Percentiles rank a stretch among this genome's conserved stretches.
phyloP scores from a whole-genome alignment of 1,140 invertebrate species.

The Mizuhopecten yessoensis region DNA sequence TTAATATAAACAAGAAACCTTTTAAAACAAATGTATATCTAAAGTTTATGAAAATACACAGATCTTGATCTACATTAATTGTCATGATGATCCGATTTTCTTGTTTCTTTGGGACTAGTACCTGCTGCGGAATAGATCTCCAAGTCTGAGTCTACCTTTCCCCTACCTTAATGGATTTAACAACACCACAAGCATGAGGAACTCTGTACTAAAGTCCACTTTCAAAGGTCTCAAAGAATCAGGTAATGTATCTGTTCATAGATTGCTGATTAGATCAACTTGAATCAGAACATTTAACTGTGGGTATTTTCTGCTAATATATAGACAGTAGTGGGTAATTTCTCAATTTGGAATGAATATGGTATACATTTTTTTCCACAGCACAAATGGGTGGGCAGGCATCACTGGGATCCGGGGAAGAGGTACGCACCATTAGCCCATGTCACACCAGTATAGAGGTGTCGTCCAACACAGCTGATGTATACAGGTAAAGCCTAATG shows the following conservation, averaged over 20 bases:
- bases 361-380: background rate
- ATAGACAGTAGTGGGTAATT: too few relatives aligned
- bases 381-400: conserved; percentile 45
- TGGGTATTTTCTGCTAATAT: too few relatives aligned
- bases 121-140: conserved; percentile 78
- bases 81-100: too few relatives aligned
- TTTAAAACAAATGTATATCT: too few relatives aligned
- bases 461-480: conserved; percentile 79
- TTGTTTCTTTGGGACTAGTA: conserved; percentile 74
- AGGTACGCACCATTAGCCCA: conserved; percentile 76
- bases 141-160: conserved; percentile 76
- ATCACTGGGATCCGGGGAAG: conserved; percentile 73
- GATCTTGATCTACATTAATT: too few relatives aligned
- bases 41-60: too few relatives aligned
- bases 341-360: too few relatives aligned
- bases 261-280: too few relatives aligned
- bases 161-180: conserved; percentile 80
- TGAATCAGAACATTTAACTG: too few relatives aligned
- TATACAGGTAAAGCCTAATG: conserved; percentile 77
- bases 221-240: conserved; percentile 75
- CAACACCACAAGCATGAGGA: conserved; percentile 79
- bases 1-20: too few relatives aligned
- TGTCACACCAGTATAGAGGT: conserved; percentile 79
- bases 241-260: conserved; percentile 65
- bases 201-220: conserved; percentile 74